A percentile compares a stretch with the other conserved stretches of the same genome.
Conservation (phyloP, 2,113 vertebrate species). For the Coptodon rendalli region DNA sequence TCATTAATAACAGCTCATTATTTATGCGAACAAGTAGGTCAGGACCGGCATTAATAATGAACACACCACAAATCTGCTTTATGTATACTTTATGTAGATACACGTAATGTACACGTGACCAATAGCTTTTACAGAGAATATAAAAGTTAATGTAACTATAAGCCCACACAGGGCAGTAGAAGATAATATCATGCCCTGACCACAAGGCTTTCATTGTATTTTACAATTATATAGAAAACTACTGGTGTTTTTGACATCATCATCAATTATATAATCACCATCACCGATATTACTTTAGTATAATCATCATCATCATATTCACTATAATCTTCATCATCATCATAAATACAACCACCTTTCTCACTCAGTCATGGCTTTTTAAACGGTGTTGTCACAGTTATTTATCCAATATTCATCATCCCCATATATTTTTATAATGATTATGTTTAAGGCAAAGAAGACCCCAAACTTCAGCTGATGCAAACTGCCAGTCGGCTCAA, state of each 20-base stretch:
- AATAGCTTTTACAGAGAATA: constrained; percentile 71
- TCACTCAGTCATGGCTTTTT: constrained; percentile 54
- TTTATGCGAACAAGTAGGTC: constrained; percentile 45
- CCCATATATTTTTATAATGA: constrained; percentile 13
- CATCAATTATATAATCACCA: constrained; percentile 28
- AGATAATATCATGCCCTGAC: constrained; percentile 58
- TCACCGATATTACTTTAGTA: constrained; percentile 16
- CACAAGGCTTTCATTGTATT: constrained; percentile 56
- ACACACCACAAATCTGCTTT: constrained; percentile 20
- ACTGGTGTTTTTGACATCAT: constrained; percentile 61
- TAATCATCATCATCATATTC: constrained; percentile 4
- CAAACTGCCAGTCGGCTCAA: constrained; percentile 37
- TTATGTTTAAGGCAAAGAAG: constrained; percentile 62
- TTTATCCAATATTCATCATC: not conserved
- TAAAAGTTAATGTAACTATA: constrained; percentile 66
- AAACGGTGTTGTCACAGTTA: constrained; percentile 36
- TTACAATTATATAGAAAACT: constrained; percentile 76
- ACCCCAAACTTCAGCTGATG: constrained; percentile 54
- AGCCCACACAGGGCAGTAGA: constrained; percentile 54
- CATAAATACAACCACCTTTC: constrained; percentile 25
- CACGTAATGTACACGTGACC: constrained; percentile 64
- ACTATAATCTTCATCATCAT: constrained; percentile 20
- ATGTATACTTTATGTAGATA: constrained; percentile 69
- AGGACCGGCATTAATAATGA: constrained; percentile 42
- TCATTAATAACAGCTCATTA: constrained; percentile 3